These are phyloP conservation scores for Pediacus dermestoides DNA, from an alignment of 2,888 invertebrate genomes.

Conservation along the genomic window DNA sequence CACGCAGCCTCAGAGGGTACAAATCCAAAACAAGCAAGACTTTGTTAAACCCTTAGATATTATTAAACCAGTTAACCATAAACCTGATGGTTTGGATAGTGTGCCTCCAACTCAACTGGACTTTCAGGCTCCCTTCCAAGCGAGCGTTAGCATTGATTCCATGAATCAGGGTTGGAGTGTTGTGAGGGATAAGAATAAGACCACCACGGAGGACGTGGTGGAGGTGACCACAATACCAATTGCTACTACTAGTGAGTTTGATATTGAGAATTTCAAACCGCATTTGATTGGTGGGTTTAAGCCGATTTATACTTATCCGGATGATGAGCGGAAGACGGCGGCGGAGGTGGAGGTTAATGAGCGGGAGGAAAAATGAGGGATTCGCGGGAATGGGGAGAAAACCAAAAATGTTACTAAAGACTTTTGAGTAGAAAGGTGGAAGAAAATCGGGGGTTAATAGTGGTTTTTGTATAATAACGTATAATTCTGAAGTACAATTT, in stretches of 20 bases:
- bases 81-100: conserved; percentile 22
- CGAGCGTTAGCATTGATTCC: conserved; percentile 60
- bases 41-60: conserved; percentile 12
- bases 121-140: conserved; percentile 68
- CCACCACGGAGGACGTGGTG: conserved; percentile 29
- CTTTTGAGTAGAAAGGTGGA: conserved; percentile 20
- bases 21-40: conserved; percentile 16
- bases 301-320: conserved; percentile 58
- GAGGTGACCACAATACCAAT: conserved; percentile 41
- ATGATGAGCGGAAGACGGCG: conserved; percentile 27
- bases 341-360: conserved; percentile 27
- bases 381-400: conserved; percentile 21
- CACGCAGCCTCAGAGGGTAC: conserved; percentile 38
- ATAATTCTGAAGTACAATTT: conserved; percentile 16
- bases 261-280: conserved; percentile 65
- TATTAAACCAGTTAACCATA: conserved; percentile 21
- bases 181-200: conserved; percentile 45
- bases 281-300: conserved; percentile 67
- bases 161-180: conserved; percentile 63
- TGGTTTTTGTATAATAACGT: conserved; percentile 7
- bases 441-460: conserved; percentile 14
- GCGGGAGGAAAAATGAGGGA: too few species aligned
- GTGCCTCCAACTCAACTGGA: conserved; percentile 46
- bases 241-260: conserved; percentile 54
- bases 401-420: conserved; percentile 11